Conservation (phyloP, 1,140 invertebrate species). For the Nebria ingens region DNA sequence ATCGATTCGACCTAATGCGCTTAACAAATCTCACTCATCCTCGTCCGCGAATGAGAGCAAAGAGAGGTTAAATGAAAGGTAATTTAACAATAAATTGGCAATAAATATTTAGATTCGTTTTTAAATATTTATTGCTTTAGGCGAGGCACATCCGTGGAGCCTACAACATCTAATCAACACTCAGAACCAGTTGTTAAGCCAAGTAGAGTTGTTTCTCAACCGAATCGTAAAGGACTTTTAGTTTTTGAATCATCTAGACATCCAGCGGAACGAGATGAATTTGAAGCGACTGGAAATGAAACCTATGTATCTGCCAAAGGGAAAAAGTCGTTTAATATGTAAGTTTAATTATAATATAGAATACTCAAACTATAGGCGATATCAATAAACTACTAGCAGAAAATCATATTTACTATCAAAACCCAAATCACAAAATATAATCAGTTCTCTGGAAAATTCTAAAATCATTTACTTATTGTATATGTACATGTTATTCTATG, state of each 20-base stretch:
- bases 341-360: too few relatives aligned
- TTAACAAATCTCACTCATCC: slow-evolving; percentile 3
- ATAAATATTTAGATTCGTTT: too few relatives aligned
- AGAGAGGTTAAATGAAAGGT: neutral
- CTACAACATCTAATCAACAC: slow-evolving; percentile 1
- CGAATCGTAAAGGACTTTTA: slow-evolving; percentile 38
- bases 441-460: too few relatives aligned
- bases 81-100: neutral
- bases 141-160: neutral
- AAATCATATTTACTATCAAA: too few relatives aligned
- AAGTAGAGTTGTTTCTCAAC: slow-evolving; percentile 26
- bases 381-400: too few relatives aligned
- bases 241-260: slow-evolving; percentile 49
- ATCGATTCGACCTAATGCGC: neutral
- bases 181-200: slow-evolving; percentile 15
- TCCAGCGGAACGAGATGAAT: slow-evolving; percentile 55
- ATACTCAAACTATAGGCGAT: too few relatives aligned
- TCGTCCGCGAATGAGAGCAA: slow-evolving; percentile 5
- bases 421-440: too few relatives aligned
- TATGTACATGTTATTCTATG: too few relatives aligned
- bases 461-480: too few relatives aligned
- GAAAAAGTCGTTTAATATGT: slow-evolving; percentile 34
- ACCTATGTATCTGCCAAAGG: slow-evolving; percentile 41
- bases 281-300: slow-evolving; percentile 55
- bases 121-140: neutral